These are phyloP conservation scores for Zaprionus capensis DNA, from an alignment of 1,140 invertebrate genomes.

Conservation along the genomic window DNA sequence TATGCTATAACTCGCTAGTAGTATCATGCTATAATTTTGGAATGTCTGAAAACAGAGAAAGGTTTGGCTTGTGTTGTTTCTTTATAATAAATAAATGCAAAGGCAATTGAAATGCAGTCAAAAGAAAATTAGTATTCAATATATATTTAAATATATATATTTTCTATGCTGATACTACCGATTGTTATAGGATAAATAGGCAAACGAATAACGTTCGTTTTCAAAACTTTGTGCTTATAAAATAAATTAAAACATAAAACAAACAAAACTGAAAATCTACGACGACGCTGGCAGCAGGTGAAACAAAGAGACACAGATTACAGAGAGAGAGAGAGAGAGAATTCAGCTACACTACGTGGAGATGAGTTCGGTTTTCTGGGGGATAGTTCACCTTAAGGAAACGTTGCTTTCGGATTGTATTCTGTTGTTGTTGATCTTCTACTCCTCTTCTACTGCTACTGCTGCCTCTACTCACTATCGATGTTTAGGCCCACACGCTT, in stretches of 20 bases:
- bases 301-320: constrained; percentile 22
- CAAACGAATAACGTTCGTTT: neutral
- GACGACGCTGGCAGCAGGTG: constrained; percentile 26
- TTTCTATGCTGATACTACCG: constrained; percentile 7
- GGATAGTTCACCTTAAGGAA: constrained; percentile 42
- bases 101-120: constrained; percentile 3
- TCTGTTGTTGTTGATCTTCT: constrained; percentile 20
- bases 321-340: constrained; percentile 22
- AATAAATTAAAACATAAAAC: constrained; percentile 15
- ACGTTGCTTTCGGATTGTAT: constrained; percentile 60
- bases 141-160: neutral
- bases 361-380: constrained; percentile 6
- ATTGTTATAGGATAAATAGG: neutral
- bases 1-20: neutral
- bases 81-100: constrained; percentile 18
- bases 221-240: constrained; percentile 17
- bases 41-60: constrained; percentile 17
- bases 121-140: neutral
- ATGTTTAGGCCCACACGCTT: constrained; percentile 90
- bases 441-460: neutral
- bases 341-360: constrained; percentile 75
- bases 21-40: constrained; percentile 12
- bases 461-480: constrained; percentile 84
- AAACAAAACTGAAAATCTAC: constrained; percentile 53
- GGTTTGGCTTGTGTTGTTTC: constrained; percentile 4